These are phyloP conservation scores for Drosophila ogumai DNA, from an alignment of 1,140 invertebrate genomes.

Conservation along the genomic window DNA sequence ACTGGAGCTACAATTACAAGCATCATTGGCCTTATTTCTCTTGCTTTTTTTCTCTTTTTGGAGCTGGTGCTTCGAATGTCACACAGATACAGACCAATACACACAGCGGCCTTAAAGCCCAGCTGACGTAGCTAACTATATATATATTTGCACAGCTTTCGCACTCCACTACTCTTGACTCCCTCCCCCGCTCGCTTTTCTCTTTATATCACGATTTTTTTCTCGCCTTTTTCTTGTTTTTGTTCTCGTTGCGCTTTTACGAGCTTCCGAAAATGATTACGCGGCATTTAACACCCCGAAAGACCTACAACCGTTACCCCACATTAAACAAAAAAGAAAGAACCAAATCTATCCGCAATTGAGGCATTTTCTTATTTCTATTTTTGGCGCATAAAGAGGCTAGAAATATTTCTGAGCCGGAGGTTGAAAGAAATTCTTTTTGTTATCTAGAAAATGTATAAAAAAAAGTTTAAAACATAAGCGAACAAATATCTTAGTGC, in stretches of 20 bases:
- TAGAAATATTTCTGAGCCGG: conserved; percentile 31
- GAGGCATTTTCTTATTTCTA: conserved; percentile 42
- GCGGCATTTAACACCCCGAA: conserved; percentile 62
- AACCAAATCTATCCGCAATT: conserved; percentile 19
- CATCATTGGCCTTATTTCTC: conserved; percentile 80
- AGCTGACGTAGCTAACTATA: conserved; percentile 62
- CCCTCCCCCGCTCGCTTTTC: not conserved
- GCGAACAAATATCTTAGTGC: conserved; percentile 16
- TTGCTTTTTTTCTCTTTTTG: conserved; percentile 32
- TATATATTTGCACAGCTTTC: conserved; percentile 74
- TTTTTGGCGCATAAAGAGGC: conserved; percentile 25
- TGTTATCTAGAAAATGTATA: conserved; percentile 19
- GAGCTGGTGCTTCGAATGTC: conserved; percentile 52
- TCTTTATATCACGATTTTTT: not conserved
- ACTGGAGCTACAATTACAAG: conserved; percentile 77
- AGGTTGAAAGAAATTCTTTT: conserved; percentile 34
- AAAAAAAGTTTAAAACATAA: conserved; percentile 27
- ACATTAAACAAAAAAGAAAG: conserved; percentile 5
- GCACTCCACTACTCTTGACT: conserved; percentile 40
- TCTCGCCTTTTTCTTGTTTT: conserved; percentile 7
- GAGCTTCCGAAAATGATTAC: conserved; percentile 79
- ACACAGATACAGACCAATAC: conserved; percentile 18
- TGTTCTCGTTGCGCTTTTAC: conserved; percentile 47
- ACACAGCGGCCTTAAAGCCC: conserved; percentile 8
- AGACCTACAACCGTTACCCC: conserved; percentile 11